These are phyloP conservation scores for Drosophila mulleri DNA, from an alignment of 2,888 invertebrate genomes.

Conservation along the genomic window DNA sequence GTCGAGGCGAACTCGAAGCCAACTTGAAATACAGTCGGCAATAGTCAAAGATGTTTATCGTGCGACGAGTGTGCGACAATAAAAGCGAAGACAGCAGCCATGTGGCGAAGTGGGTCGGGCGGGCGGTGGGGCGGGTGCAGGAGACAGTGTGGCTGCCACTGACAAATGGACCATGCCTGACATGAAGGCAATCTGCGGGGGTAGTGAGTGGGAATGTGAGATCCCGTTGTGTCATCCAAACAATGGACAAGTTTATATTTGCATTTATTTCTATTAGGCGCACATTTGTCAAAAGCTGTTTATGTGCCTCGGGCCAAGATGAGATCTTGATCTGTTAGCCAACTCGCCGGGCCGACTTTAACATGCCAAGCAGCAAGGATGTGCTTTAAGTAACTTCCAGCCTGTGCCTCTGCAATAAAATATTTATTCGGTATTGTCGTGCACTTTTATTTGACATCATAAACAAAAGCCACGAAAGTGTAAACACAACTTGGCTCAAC, in stretches of 20 bases:
- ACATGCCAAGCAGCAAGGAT: conserved; percentile 14
- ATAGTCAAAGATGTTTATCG: conserved; percentile 82
- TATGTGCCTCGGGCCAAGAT: conserved; percentile 57
- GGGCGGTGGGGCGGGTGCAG: background rate
- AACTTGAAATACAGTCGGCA: conserved; percentile 75
- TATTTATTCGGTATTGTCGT: conserved; percentile 82
- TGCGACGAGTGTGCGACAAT: conserved; percentile 78
- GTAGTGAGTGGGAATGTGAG: background rate
- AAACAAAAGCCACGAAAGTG: conserved; percentile 82
- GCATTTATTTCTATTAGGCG: conserved; percentile 81
- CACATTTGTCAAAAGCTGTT: conserved; percentile 81
- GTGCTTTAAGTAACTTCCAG: conserved; percentile 46
- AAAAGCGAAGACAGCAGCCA: conserved; percentile 74
- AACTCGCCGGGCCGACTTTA: conserved; percentile 34
- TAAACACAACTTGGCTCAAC: conserved; percentile 76
- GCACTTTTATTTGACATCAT: conserved; percentile 82
- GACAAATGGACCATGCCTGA: conserved; percentile 79
- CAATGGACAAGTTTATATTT: conserved; percentile 82
- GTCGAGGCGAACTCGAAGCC: conserved; percentile 23
- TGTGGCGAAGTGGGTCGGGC: conserved; percentile 16
- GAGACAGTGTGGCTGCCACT: conserved; percentile 33
- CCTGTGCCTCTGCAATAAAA: conserved; percentile 65
- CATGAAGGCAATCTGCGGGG: conserved; percentile 36
- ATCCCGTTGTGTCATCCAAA: conserved; percentile 67
- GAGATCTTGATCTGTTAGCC: conserved; percentile 61